These are phyloP conservation scores for Nemopilema nomurai DNA, from an alignment of 30 jellyfish, hydroid and myxozoan genomes.

Conservation along the genomic window DNA sequence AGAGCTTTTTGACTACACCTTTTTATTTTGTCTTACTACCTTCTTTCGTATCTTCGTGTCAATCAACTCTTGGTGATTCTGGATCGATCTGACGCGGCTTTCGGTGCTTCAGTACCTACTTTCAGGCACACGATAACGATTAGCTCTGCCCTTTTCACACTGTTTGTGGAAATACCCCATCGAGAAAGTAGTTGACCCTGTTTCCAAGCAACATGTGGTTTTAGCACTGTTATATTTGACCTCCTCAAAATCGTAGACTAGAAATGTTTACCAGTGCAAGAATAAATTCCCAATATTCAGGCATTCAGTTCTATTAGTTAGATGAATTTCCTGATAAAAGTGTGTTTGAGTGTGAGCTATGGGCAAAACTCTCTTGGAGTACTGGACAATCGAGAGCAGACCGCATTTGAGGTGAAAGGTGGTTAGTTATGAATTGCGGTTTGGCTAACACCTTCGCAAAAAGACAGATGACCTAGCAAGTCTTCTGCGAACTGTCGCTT, in stretches of 20 bases:
- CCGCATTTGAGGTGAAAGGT: background rate
- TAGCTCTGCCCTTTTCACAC: background rate
- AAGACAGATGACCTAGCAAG: background rate
- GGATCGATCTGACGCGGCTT: too few species aligned
- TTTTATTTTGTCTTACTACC: too few species aligned
- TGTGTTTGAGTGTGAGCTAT: background rate
- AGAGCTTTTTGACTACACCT: too few species aligned
- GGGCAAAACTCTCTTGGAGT: background rate
- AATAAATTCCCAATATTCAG: background rate
- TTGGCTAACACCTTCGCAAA: background rate
- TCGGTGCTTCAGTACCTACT: too few species aligned
- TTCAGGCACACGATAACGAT: background rate
- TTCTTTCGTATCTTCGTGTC: too few species aligned
- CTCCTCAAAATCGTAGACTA: background rate
- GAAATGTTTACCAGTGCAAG: background rate
- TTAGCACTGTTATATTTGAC: background rate
- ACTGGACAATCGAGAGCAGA: background rate
- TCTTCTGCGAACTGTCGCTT: background rate
- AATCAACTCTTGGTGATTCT: too few species aligned
- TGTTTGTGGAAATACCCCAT: background rate
- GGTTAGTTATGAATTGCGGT: background rate
- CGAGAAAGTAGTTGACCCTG: background rate
- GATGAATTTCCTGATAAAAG: too few species aligned
- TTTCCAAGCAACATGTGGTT: background rate
- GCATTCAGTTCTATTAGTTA: too few species aligned